A percentile compares a stretch with the other conserved stretches of the same genome.
These are phyloP conservation scores for Fragum sueziense DNA, from an alignment of 2,888 invertebrate species.

Conservation along the genomic window DNA sequence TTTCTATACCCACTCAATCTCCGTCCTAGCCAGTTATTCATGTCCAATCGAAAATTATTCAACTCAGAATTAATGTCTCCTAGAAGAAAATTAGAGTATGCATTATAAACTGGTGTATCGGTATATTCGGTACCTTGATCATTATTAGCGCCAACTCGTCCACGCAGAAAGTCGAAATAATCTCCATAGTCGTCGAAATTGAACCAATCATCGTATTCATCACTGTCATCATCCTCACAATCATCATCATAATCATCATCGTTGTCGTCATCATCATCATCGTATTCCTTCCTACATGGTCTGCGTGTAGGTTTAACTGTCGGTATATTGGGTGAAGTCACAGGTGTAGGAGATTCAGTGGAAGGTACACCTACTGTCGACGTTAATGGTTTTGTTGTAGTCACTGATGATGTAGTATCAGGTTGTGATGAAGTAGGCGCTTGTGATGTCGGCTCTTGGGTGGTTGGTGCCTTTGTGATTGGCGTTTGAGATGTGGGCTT, in stretches of 20 bases:
- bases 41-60: background rate
- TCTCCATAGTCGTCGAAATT: slow-evolving; percentile 16
- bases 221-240: slow-evolving; percentile 19
- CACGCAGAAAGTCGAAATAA: background rate
- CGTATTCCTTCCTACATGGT: too few species aligned
- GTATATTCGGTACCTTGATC: too few species aligned
- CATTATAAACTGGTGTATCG: too few species aligned
- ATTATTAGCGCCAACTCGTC: background rate
- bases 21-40: slow-evolving; percentile 8
- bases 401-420: background rate
- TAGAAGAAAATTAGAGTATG: background rate
- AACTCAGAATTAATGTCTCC: slow-evolving; percentile 1
- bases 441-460: background rate
- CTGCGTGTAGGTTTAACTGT: too few species aligned
- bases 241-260: slow-evolving; percentile 16
- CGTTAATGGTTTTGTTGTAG: slow-evolving; percentile 2
- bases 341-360: background rate
- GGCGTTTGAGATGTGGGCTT: slow-evolving; percentile 4
- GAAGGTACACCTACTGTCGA: background rate
- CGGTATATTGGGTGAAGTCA: background rate
- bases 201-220: slow-evolving; percentile 15
- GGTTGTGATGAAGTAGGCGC: slow-evolving; percentile 1
- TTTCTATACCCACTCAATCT: background rate
- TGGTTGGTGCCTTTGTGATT: background rate
- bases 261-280: slow-evolving; percentile 20